Evolutionary conservation across 2,888 invertebrate species (phyloP).

Genomic region (Diplazon laetatorius): DNA sequence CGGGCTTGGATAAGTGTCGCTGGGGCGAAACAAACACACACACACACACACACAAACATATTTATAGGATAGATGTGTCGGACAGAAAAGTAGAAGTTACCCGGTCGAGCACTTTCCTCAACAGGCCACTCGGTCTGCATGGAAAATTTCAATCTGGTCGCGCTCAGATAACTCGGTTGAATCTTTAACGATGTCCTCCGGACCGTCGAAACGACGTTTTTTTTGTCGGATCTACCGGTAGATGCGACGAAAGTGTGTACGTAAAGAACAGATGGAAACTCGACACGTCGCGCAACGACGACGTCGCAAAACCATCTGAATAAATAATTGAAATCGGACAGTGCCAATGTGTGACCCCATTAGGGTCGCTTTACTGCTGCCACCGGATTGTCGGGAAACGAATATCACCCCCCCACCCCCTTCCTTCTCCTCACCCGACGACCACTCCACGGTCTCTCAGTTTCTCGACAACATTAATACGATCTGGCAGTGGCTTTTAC

Average conservation of each 20-base stretch:
- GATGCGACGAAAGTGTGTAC: constrained; percentile 59
- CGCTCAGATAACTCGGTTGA: constrained; percentile 80
- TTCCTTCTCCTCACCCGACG: too few species aligned
- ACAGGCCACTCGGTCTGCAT: constrained; percentile 72
- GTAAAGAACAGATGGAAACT: constrained; percentile 60
- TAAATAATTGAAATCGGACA: constrained; percentile 79
- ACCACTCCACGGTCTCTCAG: too few species aligned
- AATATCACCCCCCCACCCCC: too few species aligned
- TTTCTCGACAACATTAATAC: constrained; percentile 58
- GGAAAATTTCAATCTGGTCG: constrained; percentile 81
- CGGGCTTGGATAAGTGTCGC: constrained; percentile 41
- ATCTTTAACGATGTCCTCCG: constrained; percentile 77
- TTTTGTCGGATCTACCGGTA: not conserved
- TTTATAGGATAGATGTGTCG: not conserved
- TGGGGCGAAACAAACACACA: constrained; percentile 27
- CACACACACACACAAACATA: constrained; percentile 31
- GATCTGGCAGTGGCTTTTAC: constrained; percentile 58
- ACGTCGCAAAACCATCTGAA: constrained; percentile 68
- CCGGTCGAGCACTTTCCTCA: constrained; percentile 59
- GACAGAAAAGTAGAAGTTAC: constrained; percentile 11
- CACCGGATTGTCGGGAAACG: constrained; percentile 53
- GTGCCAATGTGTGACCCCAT: constrained; percentile 78
- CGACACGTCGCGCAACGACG: constrained; percentile 47
- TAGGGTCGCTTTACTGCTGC: constrained; percentile 76
- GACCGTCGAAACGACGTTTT: constrained; percentile 2